A percentile compares a stretch with the other conserved stretches of the same genome.
These are phyloP conservation scores for Cyrtorhinus lividipennis DNA, from an alignment of 1,140 invertebrate genomes.

Conservation along the genomic window DNA sequence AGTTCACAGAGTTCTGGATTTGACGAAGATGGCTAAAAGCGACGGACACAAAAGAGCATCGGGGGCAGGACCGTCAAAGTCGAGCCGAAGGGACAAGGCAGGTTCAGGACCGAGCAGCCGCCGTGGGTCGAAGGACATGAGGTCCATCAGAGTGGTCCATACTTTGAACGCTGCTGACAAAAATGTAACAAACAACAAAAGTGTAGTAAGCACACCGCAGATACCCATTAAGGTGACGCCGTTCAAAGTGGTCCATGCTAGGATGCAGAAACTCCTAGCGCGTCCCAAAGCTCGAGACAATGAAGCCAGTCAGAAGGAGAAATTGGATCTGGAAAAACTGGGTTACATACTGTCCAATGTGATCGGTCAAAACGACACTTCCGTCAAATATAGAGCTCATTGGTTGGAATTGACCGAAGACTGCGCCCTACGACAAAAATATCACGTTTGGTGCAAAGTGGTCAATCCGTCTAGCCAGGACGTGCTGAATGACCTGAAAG, in stretches of 20 bases:
- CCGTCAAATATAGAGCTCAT: not conserved
- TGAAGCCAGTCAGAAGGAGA: not conserved
- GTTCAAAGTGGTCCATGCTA: not conserved
- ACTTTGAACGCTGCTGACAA: not conserved
- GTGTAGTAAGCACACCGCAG: not conserved
- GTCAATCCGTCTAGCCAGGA: not conserved
- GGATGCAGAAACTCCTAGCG: not conserved
- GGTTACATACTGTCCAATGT: not conserved
- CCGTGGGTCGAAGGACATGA: not conserved
- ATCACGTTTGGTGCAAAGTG: not conserved
- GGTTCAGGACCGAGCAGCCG: not conserved
- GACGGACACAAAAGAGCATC: not conserved
- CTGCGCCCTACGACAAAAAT: not conserved
- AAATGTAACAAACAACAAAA: not conserved
- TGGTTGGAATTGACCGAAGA: not conserved
- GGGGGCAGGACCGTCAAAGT: not conserved
- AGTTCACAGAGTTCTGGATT: too few species aligned
- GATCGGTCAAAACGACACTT: not conserved
- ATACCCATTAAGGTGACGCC: not conserved
- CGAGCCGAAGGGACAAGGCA: not conserved
- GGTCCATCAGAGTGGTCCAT: not conserved
- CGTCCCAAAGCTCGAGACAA: not conserved
- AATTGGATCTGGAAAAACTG: not conserved
- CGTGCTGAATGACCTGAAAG: not conserved
- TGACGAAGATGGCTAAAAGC: too few species aligned